Percentiles rank a stretch among this genome's conserved stretches.
Evolutionary conservation across 1,140 invertebrate species (phyloP).

Genomic region (Platorchestia sp.): DNA sequence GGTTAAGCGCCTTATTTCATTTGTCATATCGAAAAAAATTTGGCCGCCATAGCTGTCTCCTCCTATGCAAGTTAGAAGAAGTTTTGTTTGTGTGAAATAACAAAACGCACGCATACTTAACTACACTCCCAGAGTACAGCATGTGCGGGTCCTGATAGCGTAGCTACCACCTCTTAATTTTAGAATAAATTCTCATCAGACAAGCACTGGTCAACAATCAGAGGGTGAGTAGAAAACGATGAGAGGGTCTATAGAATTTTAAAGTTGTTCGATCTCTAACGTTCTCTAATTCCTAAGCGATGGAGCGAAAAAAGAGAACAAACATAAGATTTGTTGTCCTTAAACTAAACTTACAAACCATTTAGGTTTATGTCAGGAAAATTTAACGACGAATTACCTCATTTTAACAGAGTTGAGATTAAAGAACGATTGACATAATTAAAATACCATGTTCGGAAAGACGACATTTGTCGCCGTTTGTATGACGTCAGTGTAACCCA

Average conservation of each 20-base stretch:
- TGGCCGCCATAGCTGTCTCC: too few species aligned
- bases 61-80: too few species aligned
- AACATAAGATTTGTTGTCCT: not conserved
- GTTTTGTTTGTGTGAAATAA: too few species aligned
- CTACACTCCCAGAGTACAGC: too few species aligned
- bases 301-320: not conserved
- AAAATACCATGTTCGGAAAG: not conserved
- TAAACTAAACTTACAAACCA: not conserved
- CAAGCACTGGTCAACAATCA: not conserved
- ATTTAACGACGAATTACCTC: not conserved
- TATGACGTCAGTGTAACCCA: not conserved
- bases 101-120: too few species aligned
- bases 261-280: not conserved
- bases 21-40: too few species aligned
- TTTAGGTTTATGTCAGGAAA: not conserved
- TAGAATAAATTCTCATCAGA: not conserved
- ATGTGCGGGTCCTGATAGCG: too few species aligned
- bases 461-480: not conserved
- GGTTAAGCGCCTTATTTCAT: too few species aligned
- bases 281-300: not conserved
- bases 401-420: not conserved
- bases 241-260: not conserved
- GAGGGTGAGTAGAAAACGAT: not conserved
- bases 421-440: not conserved
- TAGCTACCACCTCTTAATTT: not conserved